phyloP scores from a whole-genome alignment of 2,888 invertebrate genomes.

The Aphodius granarius region DNA sequence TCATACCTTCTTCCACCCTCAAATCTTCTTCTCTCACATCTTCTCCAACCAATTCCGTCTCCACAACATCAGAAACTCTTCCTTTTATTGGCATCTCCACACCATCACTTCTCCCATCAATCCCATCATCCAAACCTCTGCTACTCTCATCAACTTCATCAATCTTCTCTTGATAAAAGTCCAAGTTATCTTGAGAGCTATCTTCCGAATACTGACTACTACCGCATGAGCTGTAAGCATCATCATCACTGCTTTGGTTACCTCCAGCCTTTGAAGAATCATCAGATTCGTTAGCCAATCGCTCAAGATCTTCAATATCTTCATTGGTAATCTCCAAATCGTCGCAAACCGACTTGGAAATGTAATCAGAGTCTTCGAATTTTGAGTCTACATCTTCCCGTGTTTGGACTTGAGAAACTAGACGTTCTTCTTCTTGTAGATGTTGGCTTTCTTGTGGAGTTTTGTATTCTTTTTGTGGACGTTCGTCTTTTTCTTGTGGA shows the following conservation, averaged over 20 bases:
- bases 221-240: neutral
- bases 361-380: neutral
- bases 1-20: neutral
- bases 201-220: neutral
- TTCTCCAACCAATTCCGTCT: neutral
- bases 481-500: too few species aligned
- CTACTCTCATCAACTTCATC: neutral
- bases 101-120: neutral
- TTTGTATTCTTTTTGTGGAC: too few species aligned
- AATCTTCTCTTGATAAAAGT: neutral
- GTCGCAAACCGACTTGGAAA: neutral
- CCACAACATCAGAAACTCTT: neutral
- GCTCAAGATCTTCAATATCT: neutral
- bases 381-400: neutral
- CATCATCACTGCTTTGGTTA: neutral
- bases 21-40: neutral
- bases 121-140: neutral
- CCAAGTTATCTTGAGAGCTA: constrained; percentile 1
- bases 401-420: neutral
- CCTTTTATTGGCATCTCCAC: neutral
- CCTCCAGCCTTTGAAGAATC: neutral
- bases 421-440: neutral
- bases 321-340: neutral
- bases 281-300: neutral
- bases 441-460: too few species aligned